phyloP scores from a whole-genome alignment of 1,140 invertebrate species.

The Heliconius nattereri region DNA sequence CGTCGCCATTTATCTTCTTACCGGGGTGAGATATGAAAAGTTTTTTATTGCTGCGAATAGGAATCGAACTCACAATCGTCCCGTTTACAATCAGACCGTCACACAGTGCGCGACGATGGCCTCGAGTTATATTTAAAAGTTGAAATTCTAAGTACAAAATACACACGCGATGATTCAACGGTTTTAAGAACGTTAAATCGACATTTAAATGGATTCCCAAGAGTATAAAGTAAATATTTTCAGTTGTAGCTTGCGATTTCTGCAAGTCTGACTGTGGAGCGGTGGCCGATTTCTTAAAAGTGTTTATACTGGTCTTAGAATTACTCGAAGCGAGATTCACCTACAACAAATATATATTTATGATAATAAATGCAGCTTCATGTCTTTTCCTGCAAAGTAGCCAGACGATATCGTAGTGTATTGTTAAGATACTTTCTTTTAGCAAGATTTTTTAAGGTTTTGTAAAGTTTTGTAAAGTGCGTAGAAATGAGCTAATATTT shows the following conservation, averaged over 20 bases:
- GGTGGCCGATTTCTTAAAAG: slow-evolving; percentile 9
- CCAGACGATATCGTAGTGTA: too few relatives aligned
- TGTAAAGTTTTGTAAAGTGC: too few relatives aligned
- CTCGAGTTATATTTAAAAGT: neutral
- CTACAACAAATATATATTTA: neutral
- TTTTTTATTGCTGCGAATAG: too few relatives aligned
- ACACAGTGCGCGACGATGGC: too few relatives aligned
- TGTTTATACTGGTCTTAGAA: slow-evolving; percentile 11
- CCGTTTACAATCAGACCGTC: too few relatives aligned
- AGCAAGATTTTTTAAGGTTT: too few relatives aligned
- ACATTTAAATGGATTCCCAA: slow-evolving; percentile 11
- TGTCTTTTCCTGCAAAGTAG: too few relatives aligned
- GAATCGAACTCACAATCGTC: too few relatives aligned
- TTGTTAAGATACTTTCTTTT: too few relatives aligned
- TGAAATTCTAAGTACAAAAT: neutral
- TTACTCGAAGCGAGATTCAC: neutral
- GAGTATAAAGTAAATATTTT: slow-evolving; percentile 1
- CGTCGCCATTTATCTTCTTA: too few relatives aligned
- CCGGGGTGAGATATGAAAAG: too few relatives aligned
- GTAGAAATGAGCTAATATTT: too few relatives aligned
- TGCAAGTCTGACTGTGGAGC: neutral
- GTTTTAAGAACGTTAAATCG: slow-evolving; percentile 2
- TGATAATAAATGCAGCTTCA: neutral
- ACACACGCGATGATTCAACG: neutral
- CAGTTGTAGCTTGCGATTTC: neutral